Evolutionary conservation across 2,113 vertebrate genomes (phyloP).

Genomic region (Synodontis membranacea): DNA sequence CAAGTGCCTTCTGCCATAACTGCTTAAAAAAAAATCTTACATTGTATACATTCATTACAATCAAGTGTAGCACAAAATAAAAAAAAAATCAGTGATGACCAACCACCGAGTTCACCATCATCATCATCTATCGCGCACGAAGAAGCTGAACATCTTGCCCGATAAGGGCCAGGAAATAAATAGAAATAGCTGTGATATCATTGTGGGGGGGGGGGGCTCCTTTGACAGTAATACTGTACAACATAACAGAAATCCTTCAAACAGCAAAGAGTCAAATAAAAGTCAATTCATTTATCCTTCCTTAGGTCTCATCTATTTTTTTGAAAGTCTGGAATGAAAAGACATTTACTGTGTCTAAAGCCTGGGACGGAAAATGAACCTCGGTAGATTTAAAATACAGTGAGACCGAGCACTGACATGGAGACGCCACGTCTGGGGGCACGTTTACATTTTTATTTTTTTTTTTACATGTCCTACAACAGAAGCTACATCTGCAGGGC

Average conservation of each 20-base stretch:
- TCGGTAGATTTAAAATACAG: neutral
- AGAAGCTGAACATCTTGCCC: neutral
- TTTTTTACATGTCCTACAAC: neutral
- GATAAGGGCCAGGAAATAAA: neutral
- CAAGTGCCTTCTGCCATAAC: neutral
- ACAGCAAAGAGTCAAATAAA: neutral
- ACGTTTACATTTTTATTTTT: neutral
- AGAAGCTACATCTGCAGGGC: neutral
- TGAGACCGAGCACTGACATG: neutral
- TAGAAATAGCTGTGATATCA: neutral
- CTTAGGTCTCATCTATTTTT: neutral
- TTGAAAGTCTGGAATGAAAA: neutral
- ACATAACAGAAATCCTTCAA: neutral
- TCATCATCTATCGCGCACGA: neutral
- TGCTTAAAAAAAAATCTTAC: neutral
- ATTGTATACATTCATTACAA: neutral
- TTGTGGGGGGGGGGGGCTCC: neutral
- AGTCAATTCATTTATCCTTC: neutral
- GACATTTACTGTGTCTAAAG: neutral
- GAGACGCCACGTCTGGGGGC: neutral
- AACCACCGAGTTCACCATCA: neutral
- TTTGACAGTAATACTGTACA: neutral
- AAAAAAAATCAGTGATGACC: neutral
- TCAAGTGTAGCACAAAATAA: neutral
- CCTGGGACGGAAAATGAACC: neutral